A percentile compares a stretch with the other conserved stretches of the same genome.
Conservation (phyloP, 2,888 invertebrate species). For the Idaea biselata region DNA sequence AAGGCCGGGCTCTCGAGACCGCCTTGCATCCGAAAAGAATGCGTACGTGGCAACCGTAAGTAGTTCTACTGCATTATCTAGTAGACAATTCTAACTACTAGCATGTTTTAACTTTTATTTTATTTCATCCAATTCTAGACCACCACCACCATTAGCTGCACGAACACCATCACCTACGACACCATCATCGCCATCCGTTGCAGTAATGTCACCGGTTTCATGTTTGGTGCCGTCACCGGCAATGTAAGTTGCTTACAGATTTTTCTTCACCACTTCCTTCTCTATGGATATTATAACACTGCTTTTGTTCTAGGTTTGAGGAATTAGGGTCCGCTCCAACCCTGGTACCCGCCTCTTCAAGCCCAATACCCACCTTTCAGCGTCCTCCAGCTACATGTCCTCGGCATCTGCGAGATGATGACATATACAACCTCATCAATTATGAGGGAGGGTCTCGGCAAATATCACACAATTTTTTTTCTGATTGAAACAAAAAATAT, state of each 20-base stretch:
- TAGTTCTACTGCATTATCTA: background rate
- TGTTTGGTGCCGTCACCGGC: background rate
- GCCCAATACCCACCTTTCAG: background rate
- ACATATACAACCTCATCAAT: background rate
- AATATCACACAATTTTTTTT: too few relatives aligned
- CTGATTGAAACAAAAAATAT: too few relatives aligned
- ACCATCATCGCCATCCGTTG: background rate
- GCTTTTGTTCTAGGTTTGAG: background rate
- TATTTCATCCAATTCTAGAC: background rate
- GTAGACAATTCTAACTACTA: background rate
- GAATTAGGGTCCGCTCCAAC: background rate
- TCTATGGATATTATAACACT: background rate
- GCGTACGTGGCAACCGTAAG: slow-evolving; percentile 1
- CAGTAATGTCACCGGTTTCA: background rate
- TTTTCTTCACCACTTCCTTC: background rate
- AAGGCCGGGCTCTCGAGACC: background rate
- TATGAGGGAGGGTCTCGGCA: background rate
- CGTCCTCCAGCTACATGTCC: background rate
- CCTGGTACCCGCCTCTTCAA: background rate
- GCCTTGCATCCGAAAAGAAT: background rate
- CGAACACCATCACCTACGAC: background rate
- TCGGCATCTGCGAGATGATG: background rate
- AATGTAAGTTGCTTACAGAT: background rate
- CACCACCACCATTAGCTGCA: background rate
- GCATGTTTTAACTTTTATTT: background rate